Evolutionary conservation across 2,888 invertebrate genomes (phyloP), one percentile per base, ranked within the genome.

Genomic region (Sphaerophoria rueppellii): DNA sequence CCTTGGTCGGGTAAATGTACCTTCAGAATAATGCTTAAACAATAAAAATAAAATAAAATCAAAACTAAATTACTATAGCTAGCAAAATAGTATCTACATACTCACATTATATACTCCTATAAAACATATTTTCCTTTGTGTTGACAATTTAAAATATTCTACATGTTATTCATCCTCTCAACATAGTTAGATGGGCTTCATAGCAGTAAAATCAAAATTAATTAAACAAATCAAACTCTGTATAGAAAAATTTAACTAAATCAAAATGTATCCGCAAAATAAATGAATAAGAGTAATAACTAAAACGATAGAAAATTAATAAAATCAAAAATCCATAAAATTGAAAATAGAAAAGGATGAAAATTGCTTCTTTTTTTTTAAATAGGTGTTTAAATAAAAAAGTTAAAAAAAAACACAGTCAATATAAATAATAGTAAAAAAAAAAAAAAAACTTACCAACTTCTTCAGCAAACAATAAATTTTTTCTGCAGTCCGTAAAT

Each of bases 131-230:
- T 60, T 73, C 57, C 60, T 70, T 63, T 72, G 50, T 79, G 67
- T 71, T 48, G 46, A 16, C 7, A 24, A 34, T 11, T 61, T 48
- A 34, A 71, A 70, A 35, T 35, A 35, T 55, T 24, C 65, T 37
- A 48, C 52, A 69, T 40, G 67, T 79, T 77, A 85, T 73, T 80
- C 85, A 85, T 77, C 77, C 85, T 73, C 75, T 81, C 85, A 81
- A 72, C 80, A 85, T 72, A 80, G 83, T 75, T 82, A 85, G 76
- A 89, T 89, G 89, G 91, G 91, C 91, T 91, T 91, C 89, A 89
- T 88, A 90, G 91, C 91, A 91, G 89, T 87, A 90, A 90, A 91
- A 91, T 91, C 91, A 91, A 91, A 91, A 91, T 89, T 88, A 89
- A 77, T 67, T 87, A 79, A 86, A 85, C 57, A 46, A 83, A 73